These are phyloP conservation scores for Oscheius sp. DNA, from an alignment of 2,888 invertebrate species.

Conservation along the genomic window DNA sequence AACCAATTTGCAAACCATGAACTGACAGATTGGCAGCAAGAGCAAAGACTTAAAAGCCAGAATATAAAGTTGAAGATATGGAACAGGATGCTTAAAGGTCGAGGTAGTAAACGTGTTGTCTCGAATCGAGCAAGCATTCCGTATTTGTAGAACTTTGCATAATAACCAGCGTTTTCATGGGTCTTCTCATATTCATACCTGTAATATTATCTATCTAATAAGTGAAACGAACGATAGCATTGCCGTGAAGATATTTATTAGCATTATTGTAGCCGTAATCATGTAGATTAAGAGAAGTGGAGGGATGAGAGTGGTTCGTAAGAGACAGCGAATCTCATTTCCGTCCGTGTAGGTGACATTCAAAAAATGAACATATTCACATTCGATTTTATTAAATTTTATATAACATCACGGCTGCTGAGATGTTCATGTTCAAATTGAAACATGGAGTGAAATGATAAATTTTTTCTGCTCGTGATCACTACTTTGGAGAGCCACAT, in stretches of 20 bases:
- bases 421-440: too few species aligned
- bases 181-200: constrained; percentile 16
- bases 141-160: constrained; percentile 2
- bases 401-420: too few species aligned
- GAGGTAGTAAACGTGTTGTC: background rate
- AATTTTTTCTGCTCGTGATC: too few species aligned
- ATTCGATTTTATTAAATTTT: too few species aligned
- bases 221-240: constrained; percentile 13
- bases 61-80: too few species aligned
- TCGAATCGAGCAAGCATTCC: constrained; percentile 12
- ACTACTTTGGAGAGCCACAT: too few species aligned
- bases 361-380: too few species aligned
- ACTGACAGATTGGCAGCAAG: too few species aligned
- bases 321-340: constrained; percentile 3
- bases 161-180: background rate
- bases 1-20: too few species aligned
- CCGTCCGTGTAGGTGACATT: too few species aligned
- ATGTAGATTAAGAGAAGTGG: constrained; percentile 14
- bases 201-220: background rate
- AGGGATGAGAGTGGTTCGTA: constrained; percentile 15
- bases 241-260: constrained; percentile 19
- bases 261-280: constrained; percentile 5
- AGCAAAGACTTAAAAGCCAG: too few species aligned
- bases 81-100: background rate
- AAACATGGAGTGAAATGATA: too few species aligned